phyloP scores from a whole-genome alignment of 2,888 invertebrate species.

The Autographa pulchrina region DNA sequence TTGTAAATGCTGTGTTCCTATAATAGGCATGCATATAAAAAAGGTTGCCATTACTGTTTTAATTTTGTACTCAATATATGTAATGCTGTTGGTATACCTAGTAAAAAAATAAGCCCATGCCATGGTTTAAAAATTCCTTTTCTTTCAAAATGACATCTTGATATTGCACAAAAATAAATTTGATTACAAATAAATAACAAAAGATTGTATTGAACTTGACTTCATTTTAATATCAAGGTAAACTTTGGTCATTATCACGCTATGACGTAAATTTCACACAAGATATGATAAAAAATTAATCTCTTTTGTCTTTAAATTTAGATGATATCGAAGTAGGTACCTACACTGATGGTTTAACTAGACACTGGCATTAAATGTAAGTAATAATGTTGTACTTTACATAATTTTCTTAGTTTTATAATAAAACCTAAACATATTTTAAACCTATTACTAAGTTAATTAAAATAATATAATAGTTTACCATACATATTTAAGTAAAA shows the following conservation, averaged over 20 bases:
- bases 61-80: too few species aligned
- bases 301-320: slow-evolving; percentile 65
- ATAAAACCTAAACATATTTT: neutral
- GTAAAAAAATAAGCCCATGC: too few species aligned
- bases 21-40: too few species aligned
- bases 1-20: too few species aligned
- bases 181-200: slow-evolving; percentile 17
- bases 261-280: slow-evolving; percentile 64
- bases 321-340: slow-evolving; percentile 60
- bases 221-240: slow-evolving; percentile 64
- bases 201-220: slow-evolving; percentile 73
- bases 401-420: neutral
- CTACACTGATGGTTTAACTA: slow-evolving; percentile 39
- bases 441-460: neutral
- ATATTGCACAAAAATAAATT: neutral
- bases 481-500: too few species aligned
- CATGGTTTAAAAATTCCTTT: too few species aligned
- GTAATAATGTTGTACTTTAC: neutral
- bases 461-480: too few species aligned
- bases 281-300: slow-evolving; percentile 73
- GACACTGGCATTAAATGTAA: neutral
- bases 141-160: too few species aligned
- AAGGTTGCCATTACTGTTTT: too few species aligned
- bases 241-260: slow-evolving; percentile 71
- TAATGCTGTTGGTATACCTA: too few species aligned